These are phyloP conservation scores for Bunonema sp. DNA, from an alignment of 2,888 invertebrate genomes.

Conservation along the genomic window DNA sequence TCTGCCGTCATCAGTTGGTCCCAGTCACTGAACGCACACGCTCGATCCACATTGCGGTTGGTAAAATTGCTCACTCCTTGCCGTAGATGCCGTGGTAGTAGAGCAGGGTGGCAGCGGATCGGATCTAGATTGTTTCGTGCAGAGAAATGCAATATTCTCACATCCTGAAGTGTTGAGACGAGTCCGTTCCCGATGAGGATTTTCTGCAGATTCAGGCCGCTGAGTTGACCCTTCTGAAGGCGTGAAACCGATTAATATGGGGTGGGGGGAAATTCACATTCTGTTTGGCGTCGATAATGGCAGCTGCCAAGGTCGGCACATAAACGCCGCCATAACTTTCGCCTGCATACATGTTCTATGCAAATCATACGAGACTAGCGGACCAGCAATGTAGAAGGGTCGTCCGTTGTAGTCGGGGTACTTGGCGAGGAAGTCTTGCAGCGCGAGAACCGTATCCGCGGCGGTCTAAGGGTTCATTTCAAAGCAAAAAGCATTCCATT, in stretches of 20 bases:
- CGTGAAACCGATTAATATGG: too few species aligned
- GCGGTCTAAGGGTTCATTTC: conserved; percentile 39
- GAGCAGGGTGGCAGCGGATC: conserved; percentile 22
- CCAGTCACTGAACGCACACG: conserved; percentile 6
- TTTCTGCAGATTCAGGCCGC: conserved; percentile 27
- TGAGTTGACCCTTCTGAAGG: too few species aligned
- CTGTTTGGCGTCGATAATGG: conserved; percentile 45
- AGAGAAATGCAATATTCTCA: too few species aligned
- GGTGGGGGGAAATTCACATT: too few species aligned
- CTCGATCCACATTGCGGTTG: neutral
- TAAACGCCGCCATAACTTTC: conserved; percentile 9
- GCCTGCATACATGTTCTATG: neutral
- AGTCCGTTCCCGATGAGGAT: conserved; percentile 47
- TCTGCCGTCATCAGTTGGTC: conserved; percentile 4
- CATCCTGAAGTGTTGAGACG: too few species aligned
- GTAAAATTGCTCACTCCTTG: conserved; percentile 7
- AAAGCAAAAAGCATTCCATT: neutral
- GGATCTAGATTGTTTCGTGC: conserved; percentile 21
- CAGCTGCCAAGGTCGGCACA: conserved; percentile 15
- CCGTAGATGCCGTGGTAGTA: conserved; percentile 11
- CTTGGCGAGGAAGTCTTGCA: conserved; percentile 47
- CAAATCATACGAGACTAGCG: neutral
- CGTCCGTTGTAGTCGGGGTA: conserved; percentile 47
- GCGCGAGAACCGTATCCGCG: conserved; percentile 46
- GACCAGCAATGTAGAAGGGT: conserved; percentile 44